phyloP scores from a whole-genome alignment of 2,888 invertebrate genomes.

The Polymixis lichenea region DNA sequence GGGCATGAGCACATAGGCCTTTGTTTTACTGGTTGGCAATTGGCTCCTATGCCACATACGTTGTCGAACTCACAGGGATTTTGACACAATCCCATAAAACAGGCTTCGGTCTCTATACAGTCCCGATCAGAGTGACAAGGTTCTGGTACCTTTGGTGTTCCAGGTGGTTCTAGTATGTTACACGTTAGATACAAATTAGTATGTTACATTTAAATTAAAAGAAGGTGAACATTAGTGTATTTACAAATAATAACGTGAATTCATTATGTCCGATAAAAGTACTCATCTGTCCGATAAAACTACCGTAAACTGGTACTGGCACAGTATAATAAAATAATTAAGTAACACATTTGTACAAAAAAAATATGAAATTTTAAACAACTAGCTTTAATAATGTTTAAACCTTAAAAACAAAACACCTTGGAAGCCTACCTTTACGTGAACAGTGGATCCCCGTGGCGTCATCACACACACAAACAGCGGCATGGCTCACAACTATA shows the following conservation, averaged over 20 bases:
- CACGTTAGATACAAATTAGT: slow-evolving; percentile 84
- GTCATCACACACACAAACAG: slow-evolving; percentile 92
- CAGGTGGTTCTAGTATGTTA: slow-evolving; percentile 92
- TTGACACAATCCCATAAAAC: slow-evolving; percentile 95
- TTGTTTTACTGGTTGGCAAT: slow-evolving; percentile 95
- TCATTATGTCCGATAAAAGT: slow-evolving; percentile 40
- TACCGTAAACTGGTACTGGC: slow-evolving; percentile 57
- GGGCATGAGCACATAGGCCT: slow-evolving; percentile 96
- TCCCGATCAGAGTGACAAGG: slow-evolving; percentile 96
- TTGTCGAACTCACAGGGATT: slow-evolving; percentile 96
- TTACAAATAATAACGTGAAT: slow-evolving; percentile 67
- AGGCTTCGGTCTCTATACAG: slow-evolving; percentile 95
- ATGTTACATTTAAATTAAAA: slow-evolving; percentile 74
- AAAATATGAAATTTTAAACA: background rate
- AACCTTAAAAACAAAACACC: slow-evolving; percentile 68
- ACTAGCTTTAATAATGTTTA: slow-evolving; percentile 1
- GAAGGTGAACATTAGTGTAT: slow-evolving; percentile 72
- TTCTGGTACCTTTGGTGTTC: slow-evolving; percentile 93
- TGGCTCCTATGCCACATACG: slow-evolving; percentile 94
- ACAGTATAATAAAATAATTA: slow-evolving; percentile 10
- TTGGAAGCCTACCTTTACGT: slow-evolving; percentile 90
- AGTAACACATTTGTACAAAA: slow-evolving; percentile 15
- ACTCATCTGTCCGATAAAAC: slow-evolving; percentile 85
- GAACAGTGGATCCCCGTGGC: slow-evolving; percentile 91
- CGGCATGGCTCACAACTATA: slow-evolving; percentile 91